These are phyloP conservation scores for Xenopus laevis DNA, from an alignment of 2,113 vertebrate genomes.

Conservation along the genomic window DNA sequence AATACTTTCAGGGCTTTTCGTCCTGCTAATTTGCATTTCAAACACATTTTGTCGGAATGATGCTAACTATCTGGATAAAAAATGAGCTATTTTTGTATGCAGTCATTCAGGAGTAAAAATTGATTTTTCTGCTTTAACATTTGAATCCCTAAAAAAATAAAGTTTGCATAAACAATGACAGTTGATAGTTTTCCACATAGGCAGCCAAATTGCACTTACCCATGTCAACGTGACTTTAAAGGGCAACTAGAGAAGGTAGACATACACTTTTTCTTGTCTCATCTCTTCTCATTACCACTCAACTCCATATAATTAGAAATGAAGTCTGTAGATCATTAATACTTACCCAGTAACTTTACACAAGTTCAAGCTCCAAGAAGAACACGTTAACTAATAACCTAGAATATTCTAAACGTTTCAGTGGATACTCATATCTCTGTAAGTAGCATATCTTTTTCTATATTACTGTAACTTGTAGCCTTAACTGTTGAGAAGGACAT, in stretches of 20 bases:
- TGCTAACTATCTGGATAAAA: background rate
- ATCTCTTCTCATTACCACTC: background rate
- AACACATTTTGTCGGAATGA: background rate
- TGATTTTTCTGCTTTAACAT: background rate
- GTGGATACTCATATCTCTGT: background rate
- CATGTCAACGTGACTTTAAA: background rate
- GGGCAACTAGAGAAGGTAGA: background rate
- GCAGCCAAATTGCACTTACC: background rate
- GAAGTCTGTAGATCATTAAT: background rate
- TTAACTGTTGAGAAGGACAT: no score
- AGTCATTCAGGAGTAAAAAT: background rate
- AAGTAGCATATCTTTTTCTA: background rate
- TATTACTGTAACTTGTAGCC: background rate
- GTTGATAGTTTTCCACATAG: background rate
- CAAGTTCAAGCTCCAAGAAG: background rate
- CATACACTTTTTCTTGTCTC: background rate
- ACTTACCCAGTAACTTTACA: background rate
- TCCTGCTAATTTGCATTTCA: constrained; percentile 2
- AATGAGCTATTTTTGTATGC: background rate
- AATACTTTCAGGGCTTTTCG: background rate
- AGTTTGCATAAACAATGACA: background rate
- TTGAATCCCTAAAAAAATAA: background rate
- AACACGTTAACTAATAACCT: background rate
- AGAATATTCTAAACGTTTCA: background rate
- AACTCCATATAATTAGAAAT: background rate